phyloP scores from a whole-genome alignment of 2,113 vertebrate genomes.

The Atractosteus spatula region DNA sequence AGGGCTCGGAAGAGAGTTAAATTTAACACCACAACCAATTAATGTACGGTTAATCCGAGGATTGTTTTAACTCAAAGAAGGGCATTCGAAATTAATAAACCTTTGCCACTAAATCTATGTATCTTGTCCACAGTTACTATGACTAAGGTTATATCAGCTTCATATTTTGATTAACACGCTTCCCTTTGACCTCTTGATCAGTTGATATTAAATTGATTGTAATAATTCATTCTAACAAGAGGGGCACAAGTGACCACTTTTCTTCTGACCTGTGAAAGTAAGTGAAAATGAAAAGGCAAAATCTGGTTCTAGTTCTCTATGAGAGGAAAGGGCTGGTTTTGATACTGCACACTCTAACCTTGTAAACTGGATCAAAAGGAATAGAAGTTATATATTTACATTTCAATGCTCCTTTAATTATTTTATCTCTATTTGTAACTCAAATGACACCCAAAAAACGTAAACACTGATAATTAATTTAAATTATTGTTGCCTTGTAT shows the following conservation, averaged over 20 bases:
- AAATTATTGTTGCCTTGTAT: too few relatives aligned
- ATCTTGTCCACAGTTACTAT: not conserved
- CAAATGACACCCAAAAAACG: too few relatives aligned
- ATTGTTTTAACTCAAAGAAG: constrained; percentile 66
- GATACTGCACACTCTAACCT: too few relatives aligned
- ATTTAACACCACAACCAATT: constrained; percentile 52
- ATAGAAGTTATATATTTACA: too few relatives aligned
- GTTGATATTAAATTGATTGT: constrained; percentile 42
- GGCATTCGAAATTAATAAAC: constrained; percentile 66
- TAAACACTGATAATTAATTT: too few relatives aligned
- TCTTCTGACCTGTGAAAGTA: too few relatives aligned
- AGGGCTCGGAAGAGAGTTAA: constrained; percentile 57
- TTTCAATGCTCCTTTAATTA: too few relatives aligned
- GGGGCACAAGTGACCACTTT: not conserved
- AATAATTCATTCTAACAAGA: constrained; percentile 19
- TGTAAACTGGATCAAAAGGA: too few relatives aligned
- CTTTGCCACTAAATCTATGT: constrained; percentile 20
- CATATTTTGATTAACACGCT: constrained; percentile 27
- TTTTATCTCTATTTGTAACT: too few relatives aligned
- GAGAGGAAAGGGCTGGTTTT: too few relatives aligned
- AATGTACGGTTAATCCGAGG: constrained; percentile 70
- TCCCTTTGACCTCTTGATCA: constrained; percentile 46
- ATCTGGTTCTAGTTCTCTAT: too few relatives aligned
- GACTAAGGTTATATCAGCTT: not conserved
- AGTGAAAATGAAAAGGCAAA: too few relatives aligned